phyloP scores from a whole-genome alignment of 2,797 vertebrate species.

The Lemur catta region DNA sequence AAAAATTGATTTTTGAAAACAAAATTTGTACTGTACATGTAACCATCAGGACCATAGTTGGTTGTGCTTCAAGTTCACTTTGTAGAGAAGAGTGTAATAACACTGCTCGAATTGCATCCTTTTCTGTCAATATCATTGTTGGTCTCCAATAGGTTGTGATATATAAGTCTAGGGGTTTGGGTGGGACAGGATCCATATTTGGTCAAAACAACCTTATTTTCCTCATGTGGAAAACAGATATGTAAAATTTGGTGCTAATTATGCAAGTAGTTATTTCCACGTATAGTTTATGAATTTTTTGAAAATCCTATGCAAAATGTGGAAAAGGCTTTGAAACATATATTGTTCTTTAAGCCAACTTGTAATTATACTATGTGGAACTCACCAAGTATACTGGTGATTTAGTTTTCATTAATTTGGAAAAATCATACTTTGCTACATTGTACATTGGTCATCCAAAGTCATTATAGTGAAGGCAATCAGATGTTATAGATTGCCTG shows the following conservation, averaged over 20 bases:
- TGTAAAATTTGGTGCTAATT: not conserved
- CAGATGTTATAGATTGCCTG: not conserved
- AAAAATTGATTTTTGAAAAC: not conserved
- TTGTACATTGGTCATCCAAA: not conserved
- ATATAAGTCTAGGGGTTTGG: not conserved
- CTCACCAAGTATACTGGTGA: not conserved
- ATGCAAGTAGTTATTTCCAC: not conserved
- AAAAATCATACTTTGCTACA: not conserved
- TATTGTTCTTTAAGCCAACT: slow-evolving; percentile 11
- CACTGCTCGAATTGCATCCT: not conserved
- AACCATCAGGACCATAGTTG: not conserved
- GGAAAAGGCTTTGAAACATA: not conserved
- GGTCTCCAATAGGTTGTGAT: not conserved
- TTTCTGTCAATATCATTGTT: not conserved
- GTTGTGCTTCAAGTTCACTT: not conserved
- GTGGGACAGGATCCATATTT: not conserved
- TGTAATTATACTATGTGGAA: not conserved
- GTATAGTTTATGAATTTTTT: not conserved
- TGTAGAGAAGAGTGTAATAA: not conserved
- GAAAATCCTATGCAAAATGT: not conserved
- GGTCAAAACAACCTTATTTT: not conserved
- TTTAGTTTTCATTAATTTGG: slow-evolving; percentile 19
- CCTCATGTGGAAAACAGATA: not conserved
- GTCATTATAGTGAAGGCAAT: not conserved
- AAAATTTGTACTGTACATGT: not conserved